phyloP scores from a whole-genome alignment of 2,888 invertebrate genomes.

The Criorhina ranunculi region DNA sequence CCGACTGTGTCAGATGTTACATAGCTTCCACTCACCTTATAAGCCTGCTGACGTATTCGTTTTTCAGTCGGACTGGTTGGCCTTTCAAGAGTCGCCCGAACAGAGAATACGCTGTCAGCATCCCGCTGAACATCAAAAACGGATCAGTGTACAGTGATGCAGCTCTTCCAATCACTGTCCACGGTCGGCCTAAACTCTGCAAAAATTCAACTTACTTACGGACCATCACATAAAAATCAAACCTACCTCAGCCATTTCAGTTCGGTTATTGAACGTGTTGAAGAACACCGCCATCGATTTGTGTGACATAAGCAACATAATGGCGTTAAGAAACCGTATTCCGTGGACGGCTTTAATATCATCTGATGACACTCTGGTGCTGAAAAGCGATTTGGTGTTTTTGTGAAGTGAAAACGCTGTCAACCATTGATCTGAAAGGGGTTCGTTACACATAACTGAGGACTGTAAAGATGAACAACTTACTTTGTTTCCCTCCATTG shows the following conservation, averaged over 20 bases:
- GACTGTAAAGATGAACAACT: constrained; percentile 66
- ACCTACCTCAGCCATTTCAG: constrained; percentile 87
- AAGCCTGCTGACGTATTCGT: constrained; percentile 88
- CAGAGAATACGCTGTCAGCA: constrained; percentile 88
- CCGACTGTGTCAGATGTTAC: background rate
- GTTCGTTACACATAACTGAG: background rate
- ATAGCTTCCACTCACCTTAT: constrained; percentile 85
- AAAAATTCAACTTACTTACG: background rate
- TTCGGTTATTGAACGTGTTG: constrained; percentile 88
- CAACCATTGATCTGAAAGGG: constrained; percentile 85
- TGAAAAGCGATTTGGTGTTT: constrained; percentile 86
- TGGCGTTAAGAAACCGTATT: constrained; percentile 88
- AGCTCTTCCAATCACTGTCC: constrained; percentile 88
- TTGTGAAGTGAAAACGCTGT: constrained; percentile 87
- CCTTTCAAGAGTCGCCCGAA: constrained; percentile 86
- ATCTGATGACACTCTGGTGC: constrained; percentile 84
- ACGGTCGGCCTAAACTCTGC: constrained; percentile 87
- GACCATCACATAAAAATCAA: background rate
- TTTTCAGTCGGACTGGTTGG: constrained; percentile 86
- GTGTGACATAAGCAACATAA: constrained; percentile 88
- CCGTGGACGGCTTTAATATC: constrained; percentile 89
- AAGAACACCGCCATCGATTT: constrained; percentile 90
- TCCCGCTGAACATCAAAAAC: constrained; percentile 89
- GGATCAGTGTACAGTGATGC: constrained; percentile 90
- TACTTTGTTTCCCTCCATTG: constrained; percentile 80